phyloP scores from a whole-genome alignment of 2,797 vertebrate species.

The Sphenodon punctatus region DNA sequence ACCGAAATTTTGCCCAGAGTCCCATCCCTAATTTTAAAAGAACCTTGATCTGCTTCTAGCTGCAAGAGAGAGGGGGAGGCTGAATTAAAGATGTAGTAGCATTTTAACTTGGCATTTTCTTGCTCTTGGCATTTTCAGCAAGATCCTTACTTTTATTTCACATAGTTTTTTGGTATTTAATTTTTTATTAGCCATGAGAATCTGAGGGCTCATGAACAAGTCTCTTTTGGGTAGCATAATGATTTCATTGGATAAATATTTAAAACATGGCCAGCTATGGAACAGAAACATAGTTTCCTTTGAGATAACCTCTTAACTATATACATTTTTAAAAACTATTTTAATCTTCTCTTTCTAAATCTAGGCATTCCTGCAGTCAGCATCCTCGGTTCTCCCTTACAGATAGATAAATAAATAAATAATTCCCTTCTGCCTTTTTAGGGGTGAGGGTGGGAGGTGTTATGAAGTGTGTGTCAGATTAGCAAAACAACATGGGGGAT shows the following conservation, averaged over 20 bases:
- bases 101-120: background rate
- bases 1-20: too few relatives aligned
- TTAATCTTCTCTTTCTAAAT: slow-evolving; percentile 22
- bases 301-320: slow-evolving; percentile 63
- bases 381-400: background rate
- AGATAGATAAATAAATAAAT: background rate
- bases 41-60: background rate
- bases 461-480: slow-evolving; percentile 46
- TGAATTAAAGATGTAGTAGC: background rate
- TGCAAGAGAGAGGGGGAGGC: accelerated
- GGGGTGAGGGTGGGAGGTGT: too few relatives aligned
- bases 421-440: slow-evolving; percentile 13
- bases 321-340: slow-evolving; percentile 55
- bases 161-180: slow-evolving; percentile 32
- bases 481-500: slow-evolving; percentile 48
- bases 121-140: background rate
- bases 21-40: too few relatives aligned
- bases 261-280: slow-evolving; percentile 7
- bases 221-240: slow-evolving; percentile 43
- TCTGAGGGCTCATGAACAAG: background rate
- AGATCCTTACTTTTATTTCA: slow-evolving; percentile 6
- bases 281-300: slow-evolving; percentile 49
- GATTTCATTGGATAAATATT: slow-evolving; percentile 58
- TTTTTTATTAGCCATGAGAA: slow-evolving; percentile 50
- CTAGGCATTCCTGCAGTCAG: slow-evolving; percentile 7